Evolutionary conservation across 2,797 vertebrate species (phyloP).

Genomic region (Borostomias antarcticus): DNA sequence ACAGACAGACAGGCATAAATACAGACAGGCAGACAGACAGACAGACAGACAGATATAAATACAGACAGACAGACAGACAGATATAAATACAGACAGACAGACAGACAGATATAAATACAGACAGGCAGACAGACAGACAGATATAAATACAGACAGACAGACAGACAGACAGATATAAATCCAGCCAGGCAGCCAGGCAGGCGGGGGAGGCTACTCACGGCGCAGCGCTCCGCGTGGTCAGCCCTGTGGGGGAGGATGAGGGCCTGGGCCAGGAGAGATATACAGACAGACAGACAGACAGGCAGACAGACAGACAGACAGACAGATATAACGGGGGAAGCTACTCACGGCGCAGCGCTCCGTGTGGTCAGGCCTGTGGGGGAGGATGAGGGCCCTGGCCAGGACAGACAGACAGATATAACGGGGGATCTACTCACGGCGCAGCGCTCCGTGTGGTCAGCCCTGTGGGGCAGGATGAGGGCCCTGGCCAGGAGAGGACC

Average conservation of each 20-base stretch:
- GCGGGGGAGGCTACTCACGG: slow-evolving; percentile 81
- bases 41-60: no score
- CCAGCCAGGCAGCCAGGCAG: background rate
- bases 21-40: no score
- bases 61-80: no score
- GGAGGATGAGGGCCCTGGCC: slow-evolving; percentile 84
- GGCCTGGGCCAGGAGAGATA: slow-evolving; percentile 68
- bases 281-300: background rate
- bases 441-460: slow-evolving; percentile 87
- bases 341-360: slow-evolving; percentile 91
- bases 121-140: no score
- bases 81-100: no score
- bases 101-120: no score
- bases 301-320: background rate
- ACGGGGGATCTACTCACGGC: slow-evolving; percentile 78
- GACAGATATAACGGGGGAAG: background rate
- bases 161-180: no score
- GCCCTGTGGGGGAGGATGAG: slow-evolving; percentile 90
- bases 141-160: no score
- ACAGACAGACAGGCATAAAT: no score
- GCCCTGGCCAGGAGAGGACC: slow-evolving; percentile 73
- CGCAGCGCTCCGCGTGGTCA: slow-evolving; percentile 87
- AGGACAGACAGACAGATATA: no score
- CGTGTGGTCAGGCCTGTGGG: slow-evolving; percentile 84
- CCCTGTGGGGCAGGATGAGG: slow-evolving; percentile 89